phyloP scores from a whole-genome alignment of 2,888 invertebrate species.

The Chrysolina haemoptera region DNA sequence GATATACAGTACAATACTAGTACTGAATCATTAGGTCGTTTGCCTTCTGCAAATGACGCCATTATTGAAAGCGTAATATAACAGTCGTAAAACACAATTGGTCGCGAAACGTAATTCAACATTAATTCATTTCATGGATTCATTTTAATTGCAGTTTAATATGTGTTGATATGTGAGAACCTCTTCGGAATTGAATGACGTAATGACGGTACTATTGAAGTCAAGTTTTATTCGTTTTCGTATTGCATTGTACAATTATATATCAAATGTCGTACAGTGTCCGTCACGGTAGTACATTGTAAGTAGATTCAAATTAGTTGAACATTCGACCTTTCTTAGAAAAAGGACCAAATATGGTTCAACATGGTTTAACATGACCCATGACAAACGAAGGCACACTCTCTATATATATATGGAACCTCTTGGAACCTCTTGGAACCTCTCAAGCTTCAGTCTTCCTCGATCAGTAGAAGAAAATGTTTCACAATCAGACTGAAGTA shows the following conservation, averaged over 20 bases:
- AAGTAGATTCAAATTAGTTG: too few relatives aligned
- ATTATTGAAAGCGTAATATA: slow-evolving; percentile 12
- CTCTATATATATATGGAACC: too few relatives aligned
- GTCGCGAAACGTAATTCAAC: background rate
- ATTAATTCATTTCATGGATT: slow-evolving; percentile 5
- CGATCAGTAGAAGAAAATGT: too few relatives aligned
- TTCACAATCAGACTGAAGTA: too few relatives aligned
- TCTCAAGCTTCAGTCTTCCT: too few relatives aligned
- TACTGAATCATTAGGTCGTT: slow-evolving; percentile 5
- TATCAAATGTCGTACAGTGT: background rate
- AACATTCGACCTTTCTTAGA: too few relatives aligned
- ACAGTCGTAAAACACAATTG: slow-evolving; percentile 5
- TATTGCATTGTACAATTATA: background rate
- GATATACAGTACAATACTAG: background rate
- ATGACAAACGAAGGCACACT: too few relatives aligned
- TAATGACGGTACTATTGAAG: background rate
- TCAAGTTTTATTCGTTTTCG: background rate
- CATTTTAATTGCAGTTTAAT: background rate
- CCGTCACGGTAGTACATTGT: too few relatives aligned
- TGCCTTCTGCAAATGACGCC: background rate
- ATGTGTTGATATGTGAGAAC: background rate
- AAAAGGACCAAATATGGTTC: too few relatives aligned
- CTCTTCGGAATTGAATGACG: background rate
- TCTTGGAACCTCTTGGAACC: too few relatives aligned
- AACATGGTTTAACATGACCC: too few relatives aligned